Conservation (phyloP, 2,113 vertebrate species). For the Tonatia bakeri region DNA sequence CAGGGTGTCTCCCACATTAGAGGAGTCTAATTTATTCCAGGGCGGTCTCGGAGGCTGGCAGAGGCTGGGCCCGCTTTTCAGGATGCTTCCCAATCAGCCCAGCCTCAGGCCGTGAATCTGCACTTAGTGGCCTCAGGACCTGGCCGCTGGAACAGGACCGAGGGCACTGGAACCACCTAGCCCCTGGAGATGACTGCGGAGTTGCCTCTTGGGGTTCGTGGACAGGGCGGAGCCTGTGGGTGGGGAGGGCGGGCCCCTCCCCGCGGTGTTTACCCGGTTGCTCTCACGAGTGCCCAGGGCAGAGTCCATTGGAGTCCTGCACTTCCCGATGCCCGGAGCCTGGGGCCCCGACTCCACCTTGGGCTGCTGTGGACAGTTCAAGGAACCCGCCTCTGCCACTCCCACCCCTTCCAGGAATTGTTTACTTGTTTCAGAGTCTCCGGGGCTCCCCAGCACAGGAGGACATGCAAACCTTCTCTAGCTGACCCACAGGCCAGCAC, state of each 20-base stretch:
- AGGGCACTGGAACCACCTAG: not conserved
- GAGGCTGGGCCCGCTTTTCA: not conserved
- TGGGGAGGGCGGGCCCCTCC: not conserved
- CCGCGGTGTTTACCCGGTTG: rapidly evolving
- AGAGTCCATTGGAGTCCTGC: not conserved
- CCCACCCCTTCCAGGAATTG: constrained; percentile 53
- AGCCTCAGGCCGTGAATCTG: rapidly evolving
- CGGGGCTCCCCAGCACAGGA: not conserved
- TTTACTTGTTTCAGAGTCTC: not conserved
- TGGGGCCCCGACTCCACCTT: not conserved
- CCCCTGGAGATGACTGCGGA: not conserved
- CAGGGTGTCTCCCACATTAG: rapidly evolving
- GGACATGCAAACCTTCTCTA: too few species aligned
- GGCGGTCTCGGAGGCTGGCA: rapidly evolving
- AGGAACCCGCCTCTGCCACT: not conserved
- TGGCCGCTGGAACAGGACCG: rapidly evolving
- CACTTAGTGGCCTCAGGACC: too few species aligned
- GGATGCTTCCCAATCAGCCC: rapidly evolving
- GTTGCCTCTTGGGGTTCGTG: rapidly evolving
- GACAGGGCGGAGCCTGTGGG: not conserved
- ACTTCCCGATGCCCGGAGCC: not conserved
- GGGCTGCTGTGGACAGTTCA: not conserved
- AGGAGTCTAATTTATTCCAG: not conserved
- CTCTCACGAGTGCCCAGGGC: not conserved
- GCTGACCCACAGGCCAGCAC: not conserved